Conservation (phyloP, 2,113 vertebrate genomes). For the Recurvirostra avosetta region DNA sequence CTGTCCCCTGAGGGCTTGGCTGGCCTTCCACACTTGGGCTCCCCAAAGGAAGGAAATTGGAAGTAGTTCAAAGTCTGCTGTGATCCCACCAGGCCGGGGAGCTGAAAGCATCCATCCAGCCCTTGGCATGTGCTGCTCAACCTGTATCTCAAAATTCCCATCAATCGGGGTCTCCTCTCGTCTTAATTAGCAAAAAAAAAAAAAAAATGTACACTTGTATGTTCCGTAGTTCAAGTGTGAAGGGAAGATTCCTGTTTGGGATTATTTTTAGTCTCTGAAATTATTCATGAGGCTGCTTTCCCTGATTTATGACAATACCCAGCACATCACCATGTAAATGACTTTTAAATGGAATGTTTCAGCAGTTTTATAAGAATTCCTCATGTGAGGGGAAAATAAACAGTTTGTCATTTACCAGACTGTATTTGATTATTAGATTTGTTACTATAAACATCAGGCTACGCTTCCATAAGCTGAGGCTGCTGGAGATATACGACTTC, state of each 20-base stretch:
- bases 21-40: not conserved
- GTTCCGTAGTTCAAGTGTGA: not conserved
- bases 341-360: conserved; percentile 39
- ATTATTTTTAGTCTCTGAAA: conserved; percentile 38
- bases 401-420: conserved; percentile 14
- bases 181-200: not conserved
- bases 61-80: not conserved
- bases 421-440: not conserved
- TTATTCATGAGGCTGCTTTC: not conserved
- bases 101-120: not conserved
- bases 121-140: not conserved
- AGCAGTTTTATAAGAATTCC: conserved; percentile 31
- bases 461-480: not conserved
- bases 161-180: not conserved
- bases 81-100: not conserved
- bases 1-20: not conserved
- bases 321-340: not conserved
- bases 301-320: conserved; percentile 13
- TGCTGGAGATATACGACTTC: not conserved
- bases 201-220: not conserved
- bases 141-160: not conserved
- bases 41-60: not conserved
- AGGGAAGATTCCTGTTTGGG: not conserved
- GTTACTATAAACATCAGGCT: conserved; percentile 14
- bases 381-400: conserved; percentile 27